Evolutionary conservation across 2,888 invertebrate genomes (phyloP), one percentile per base, ranked within the genome.

Genomic region (Boloria selene): DNA sequence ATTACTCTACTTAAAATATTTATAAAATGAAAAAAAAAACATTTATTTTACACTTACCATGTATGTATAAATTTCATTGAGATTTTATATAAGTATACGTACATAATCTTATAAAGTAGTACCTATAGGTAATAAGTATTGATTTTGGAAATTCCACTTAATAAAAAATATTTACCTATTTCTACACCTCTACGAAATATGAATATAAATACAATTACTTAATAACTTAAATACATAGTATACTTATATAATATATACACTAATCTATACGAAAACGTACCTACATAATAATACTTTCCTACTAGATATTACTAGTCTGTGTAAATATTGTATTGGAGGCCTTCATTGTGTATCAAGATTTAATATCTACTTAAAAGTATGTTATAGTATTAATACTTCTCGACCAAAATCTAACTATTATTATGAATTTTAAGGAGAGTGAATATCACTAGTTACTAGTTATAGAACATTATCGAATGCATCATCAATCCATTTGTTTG

Each of bases 281-380:
- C 66, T 80, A 38, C 31, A 38, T 81, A 84, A 80, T 78, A 76
- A 81, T 82, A 86, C 75, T 83, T 83, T 86, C 82, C 81, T 84
- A 83, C 76, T 81, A 84, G 77, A 79, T 83, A 81, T 79, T 81
- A 80, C 54, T 66, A 54, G 64, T 77, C 76, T 81, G 79, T 82
- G 82, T 88, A 85, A 73, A 84, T 85, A 85, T 78, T 85, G 73
- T 85, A 82, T 83, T 82, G 83, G 90, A 87, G 90, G 90, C 90
- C 90, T 90, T 90, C 83, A 84, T 84, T 83, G 81, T 79, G 75
- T 87, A 84, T 80, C 75, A 64, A 50, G 38, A 67, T 64, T 65
- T 67, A 61, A 60, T 69, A 60, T n/a, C 51, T 60, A 63, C 55
- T 63, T 59, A 53, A 53, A 63, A 17, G 22, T 63, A 62, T 49